Evolutionary conservation across 2,797 vertebrate genomes (phyloP).

Genomic region (Moxostoma hubbsi): DNA sequence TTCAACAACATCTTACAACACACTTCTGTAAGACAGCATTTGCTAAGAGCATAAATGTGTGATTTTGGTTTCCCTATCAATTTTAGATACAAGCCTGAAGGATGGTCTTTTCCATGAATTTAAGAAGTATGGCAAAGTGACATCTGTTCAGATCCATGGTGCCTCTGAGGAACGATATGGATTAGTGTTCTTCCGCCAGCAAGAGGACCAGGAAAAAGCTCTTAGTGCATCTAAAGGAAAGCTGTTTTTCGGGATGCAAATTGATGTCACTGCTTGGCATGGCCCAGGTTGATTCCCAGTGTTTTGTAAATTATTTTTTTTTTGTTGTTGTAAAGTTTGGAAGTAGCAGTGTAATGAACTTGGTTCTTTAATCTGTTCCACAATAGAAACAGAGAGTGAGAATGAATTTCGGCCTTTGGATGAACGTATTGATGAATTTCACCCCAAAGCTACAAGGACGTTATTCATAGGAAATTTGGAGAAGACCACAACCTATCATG

Average conservation of each 20-base stretch:
- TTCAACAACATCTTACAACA: too few species aligned
- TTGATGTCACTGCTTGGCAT: slow-evolving; percentile 96
- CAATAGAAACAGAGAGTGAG: slow-evolving; percentile 93
- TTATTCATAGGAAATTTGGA: slow-evolving; percentile 98
- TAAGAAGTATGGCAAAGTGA: slow-evolving; percentile 99
- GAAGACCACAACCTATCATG: slow-evolving; percentile 96
- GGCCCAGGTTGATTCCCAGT: slow-evolving; percentile 86
- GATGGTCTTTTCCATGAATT: slow-evolving; percentile 99
- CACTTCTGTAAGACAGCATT: not conserved
- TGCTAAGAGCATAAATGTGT: slow-evolving; percentile 1
- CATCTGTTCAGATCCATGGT: slow-evolving; percentile 97
- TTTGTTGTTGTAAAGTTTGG: not conserved
- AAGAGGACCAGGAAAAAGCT: slow-evolving; percentile 98
- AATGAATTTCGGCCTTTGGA: slow-evolving; percentile 98
- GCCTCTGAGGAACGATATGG: slow-evolving; percentile 95
- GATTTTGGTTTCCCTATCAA: slow-evolving; percentile 41
- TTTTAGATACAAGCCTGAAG: slow-evolving; percentile 95
- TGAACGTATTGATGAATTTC: slow-evolving; percentile 98
- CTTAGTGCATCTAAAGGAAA: slow-evolving; percentile 95
- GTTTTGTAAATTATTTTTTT: slow-evolving; percentile 1
- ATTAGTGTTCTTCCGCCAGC: slow-evolving; percentile 98
- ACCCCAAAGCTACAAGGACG: slow-evolving; percentile 96
- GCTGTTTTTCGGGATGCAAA: slow-evolving; percentile 99
- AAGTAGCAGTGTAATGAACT: not conserved
- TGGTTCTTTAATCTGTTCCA: not conserved